phyloP scores from a whole-genome alignment of 2,113 vertebrate genomes.

The Uropsilus gracilis region DNA sequence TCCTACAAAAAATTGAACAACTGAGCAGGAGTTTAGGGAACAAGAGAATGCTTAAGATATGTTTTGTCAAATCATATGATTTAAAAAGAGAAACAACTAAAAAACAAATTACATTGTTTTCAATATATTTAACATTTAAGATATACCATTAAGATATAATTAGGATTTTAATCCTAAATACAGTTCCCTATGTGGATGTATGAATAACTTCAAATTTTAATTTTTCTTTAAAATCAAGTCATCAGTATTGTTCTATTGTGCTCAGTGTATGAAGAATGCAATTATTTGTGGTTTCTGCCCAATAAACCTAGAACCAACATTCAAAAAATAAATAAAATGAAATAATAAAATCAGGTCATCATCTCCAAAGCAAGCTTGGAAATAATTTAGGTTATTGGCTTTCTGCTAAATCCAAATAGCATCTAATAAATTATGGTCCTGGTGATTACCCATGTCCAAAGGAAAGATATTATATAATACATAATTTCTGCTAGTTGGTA shows the following conservation, averaged over 20 bases:
- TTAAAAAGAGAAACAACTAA: background rate
- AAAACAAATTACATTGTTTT: background rate
- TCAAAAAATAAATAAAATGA: too few relatives aligned
- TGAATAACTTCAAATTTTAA: background rate
- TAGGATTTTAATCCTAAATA: background rate
- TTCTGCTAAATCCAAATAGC: constrained; percentile 29
- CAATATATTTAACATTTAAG: background rate
- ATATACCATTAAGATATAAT: too few relatives aligned
- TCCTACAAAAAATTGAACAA: background rate
- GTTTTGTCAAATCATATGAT: background rate
- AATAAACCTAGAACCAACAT: too few relatives aligned
- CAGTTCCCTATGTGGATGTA: background rate
- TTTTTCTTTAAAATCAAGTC: background rate
- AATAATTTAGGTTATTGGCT: constrained; percentile 19
- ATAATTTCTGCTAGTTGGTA: constrained; percentile 16
- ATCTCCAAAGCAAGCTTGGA: constrained; percentile 15
- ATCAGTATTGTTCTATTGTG: too few relatives aligned
- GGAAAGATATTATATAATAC: background rate
- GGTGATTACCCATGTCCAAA: background rate
- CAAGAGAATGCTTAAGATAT: background rate
- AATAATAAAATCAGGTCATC: background rate
- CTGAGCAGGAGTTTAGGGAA: accelerated
- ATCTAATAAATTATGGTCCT: constrained; percentile 18
- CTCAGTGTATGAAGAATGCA: too few relatives aligned
- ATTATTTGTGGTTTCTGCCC: too few relatives aligned